These are phyloP conservation scores for Brachyrhaphis roseni DNA, from an alignment of 2,797 vertebrate species.

Conservation along the genomic window DNA sequence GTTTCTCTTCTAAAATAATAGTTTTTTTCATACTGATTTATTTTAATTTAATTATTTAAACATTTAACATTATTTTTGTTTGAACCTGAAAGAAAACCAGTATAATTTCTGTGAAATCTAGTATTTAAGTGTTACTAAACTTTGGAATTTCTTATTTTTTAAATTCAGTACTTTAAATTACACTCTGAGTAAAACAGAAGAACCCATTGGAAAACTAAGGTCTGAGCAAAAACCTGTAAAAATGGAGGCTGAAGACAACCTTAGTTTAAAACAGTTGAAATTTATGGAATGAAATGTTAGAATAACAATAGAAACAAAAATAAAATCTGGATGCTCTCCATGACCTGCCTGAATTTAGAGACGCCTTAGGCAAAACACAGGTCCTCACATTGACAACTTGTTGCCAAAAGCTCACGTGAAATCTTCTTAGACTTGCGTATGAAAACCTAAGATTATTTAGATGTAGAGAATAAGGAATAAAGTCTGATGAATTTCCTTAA, in stretches of 20 bases:
- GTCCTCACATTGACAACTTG: conserved; percentile 16
- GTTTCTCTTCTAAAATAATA: background rate
- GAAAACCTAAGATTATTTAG: background rate
- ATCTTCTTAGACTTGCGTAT: conserved; percentile 2
- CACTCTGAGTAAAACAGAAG: background rate
- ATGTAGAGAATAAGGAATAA: background rate
- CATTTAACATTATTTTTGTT: background rate
- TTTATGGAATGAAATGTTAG: background rate
- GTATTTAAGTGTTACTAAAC: background rate
- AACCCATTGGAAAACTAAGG: background rate
- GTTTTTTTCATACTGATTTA: background rate
- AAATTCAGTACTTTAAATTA: background rate
- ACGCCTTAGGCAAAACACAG: conserved; percentile 21
- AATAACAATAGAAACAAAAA: conserved; percentile 6
- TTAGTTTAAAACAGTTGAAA: background rate
- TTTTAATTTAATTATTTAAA: background rate
- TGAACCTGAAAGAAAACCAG: background rate
- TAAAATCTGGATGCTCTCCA: conserved; percentile 17
- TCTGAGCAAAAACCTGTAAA: background rate
- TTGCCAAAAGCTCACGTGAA: conserved; percentile 28
- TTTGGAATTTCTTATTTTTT: background rate
- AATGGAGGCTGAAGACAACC: background rate
- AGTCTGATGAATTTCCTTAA: background rate
- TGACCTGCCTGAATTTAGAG: conserved; percentile 46
- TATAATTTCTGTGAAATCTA: too few relatives aligned